phyloP scores from a whole-genome alignment of 1,140 invertebrate species.

The Leguminivora glycinivorella region DNA sequence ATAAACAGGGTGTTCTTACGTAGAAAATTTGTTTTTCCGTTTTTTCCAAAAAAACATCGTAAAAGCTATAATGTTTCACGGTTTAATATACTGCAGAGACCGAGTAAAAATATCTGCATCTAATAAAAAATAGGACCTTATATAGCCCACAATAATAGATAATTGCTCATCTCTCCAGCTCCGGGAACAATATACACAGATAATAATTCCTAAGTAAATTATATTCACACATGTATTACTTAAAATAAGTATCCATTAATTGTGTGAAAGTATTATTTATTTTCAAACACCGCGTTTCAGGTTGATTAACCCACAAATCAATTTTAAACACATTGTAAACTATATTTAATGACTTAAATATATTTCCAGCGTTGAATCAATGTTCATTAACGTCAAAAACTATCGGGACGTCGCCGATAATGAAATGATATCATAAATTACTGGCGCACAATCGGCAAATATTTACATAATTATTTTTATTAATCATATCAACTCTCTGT shows the following conservation, averaged over 20 bases:
- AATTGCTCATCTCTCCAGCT: too few species aligned
- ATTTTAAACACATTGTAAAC: neutral
- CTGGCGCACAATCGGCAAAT: neutral
- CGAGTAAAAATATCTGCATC: neutral
- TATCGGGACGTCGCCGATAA: neutral
- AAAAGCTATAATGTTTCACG: too few species aligned
- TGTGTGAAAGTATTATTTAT: too few species aligned
- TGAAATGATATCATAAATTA: slow-evolving; percentile 10
- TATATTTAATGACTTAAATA: neutral
- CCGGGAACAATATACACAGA: too few species aligned
- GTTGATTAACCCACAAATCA: too few species aligned
- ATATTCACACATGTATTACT: too few species aligned
- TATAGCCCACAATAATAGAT: too few species aligned
- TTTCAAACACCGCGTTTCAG: too few species aligned
- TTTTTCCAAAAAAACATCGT: neutral
- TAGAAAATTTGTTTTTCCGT: neutral
- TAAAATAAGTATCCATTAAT: too few species aligned
- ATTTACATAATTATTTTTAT: slow-evolving; percentile 6
- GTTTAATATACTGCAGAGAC: too few species aligned
- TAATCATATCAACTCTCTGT: neutral
- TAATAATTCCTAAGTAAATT: too few species aligned
- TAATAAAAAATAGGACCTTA: neutral
- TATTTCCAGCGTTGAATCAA: neutral
- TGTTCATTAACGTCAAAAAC: neutral
- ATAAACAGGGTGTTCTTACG: neutral